These are phyloP conservation scores for Coenobita brevimanus DNA, from an alignment of 1,140 invertebrate genomes.

Conservation along the genomic window DNA sequence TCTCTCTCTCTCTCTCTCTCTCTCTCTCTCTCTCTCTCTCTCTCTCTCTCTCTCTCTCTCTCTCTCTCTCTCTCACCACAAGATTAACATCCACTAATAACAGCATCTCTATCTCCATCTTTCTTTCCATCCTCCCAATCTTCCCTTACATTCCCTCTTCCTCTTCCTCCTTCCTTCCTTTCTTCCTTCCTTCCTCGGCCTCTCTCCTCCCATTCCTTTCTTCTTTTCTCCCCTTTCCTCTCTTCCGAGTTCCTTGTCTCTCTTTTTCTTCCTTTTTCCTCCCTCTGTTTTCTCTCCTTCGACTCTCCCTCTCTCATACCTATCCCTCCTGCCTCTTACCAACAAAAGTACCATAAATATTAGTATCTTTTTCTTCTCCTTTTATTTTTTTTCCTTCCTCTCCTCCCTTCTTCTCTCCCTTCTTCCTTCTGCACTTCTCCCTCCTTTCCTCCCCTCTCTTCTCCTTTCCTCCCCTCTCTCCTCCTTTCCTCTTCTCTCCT, in stretches of 20 bases:
- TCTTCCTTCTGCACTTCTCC: neutral
- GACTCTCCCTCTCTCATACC: conserved; percentile 2
- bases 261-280: too few species aligned
- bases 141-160: too few species aligned
- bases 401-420: neutral
- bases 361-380: too few species aligned
- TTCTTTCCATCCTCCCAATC: neutral
- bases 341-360: too few species aligned
- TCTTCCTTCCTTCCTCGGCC: neutral
- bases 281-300: neutral
- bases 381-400: neutral
- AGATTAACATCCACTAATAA: too few species aligned
- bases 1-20: too few species aligned
- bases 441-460: neutral
- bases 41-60: neutral
- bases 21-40: neutral
- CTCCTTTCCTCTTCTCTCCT: neutral
- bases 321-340: too few species aligned
- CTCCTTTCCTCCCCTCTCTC: neutral
- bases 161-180: neutral
- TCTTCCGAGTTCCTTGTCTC: neutral
- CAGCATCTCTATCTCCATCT: neutral
- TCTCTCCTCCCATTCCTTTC: neutral
- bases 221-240: neutral
- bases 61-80: neutral